Evolutionary conservation across 2,888 invertebrate genomes (phyloP).

Genomic region (Colletes collaris): DNA sequence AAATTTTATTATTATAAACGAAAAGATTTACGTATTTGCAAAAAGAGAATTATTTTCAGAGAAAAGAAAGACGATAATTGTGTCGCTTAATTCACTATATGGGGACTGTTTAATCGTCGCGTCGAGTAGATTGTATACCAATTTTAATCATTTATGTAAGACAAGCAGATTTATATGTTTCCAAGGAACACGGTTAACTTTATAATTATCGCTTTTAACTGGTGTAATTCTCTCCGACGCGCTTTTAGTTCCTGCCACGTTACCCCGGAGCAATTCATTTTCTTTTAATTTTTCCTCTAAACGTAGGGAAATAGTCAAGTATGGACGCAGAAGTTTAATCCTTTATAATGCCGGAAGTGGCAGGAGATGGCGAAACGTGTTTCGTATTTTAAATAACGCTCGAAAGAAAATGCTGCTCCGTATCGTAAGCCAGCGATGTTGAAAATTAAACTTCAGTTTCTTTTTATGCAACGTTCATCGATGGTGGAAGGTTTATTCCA

Average conservation of each 20-base stretch:
- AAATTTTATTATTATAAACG: no score
- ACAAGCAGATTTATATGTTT: no score
- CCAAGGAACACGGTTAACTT: not conserved
- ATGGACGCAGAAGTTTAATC: conserved; percentile 29
- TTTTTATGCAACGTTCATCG: not conserved
- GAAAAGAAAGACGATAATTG: no score
- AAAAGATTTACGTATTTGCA: no score
- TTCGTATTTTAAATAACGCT: conserved; percentile 28
- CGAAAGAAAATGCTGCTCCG: not conserved
- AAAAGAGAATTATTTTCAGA: no score
- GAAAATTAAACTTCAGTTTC: conserved; percentile 12
- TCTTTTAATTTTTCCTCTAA: conserved; percentile 31
- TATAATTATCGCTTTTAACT: conserved; percentile 32
- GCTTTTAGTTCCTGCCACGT: conserved; percentile 33
- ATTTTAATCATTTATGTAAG: no score
- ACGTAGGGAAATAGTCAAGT: conserved; percentile 3
- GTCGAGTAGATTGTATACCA: no score
- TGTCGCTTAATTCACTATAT: no score
- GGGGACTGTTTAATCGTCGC: no score
- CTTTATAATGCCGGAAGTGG: conserved; percentile 22
- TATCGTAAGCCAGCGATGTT: not conserved
- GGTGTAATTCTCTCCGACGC: not conserved
- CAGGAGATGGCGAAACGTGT: conserved; percentile 31
- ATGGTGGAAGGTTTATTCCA: not conserved
- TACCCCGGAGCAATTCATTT: not conserved